Base-by-base conservation (phyloP, 2,888 invertebrate species). In the Aspidiotus destructor region DNA sequence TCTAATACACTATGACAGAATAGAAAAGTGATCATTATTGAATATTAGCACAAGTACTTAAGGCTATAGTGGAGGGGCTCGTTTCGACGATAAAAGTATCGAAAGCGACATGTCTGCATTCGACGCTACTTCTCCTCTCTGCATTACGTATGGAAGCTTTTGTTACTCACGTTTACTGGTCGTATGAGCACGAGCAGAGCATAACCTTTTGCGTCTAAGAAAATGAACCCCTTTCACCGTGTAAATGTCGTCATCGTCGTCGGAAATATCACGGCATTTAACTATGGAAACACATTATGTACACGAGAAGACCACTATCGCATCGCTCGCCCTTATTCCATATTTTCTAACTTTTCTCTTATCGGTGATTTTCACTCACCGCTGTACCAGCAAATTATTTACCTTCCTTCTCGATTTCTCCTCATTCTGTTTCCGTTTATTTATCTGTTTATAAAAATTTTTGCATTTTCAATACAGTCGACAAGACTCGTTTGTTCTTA, bases 231-330 rank as follows among this genome's bases (percentile, higher is more conserved):
- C 48, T 48, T 28, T 28, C 28, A 28, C 48, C 48, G 11, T 11
- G 11, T n/a, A 62, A 62, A 62, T 62, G 62, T 62, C 62, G 62
- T 41, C n/a, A 28, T 62, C 53, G 48, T 53, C 52, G 62, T 62
- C 62, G 62, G 62, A 62, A 62, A 62, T 62, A 62, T 62, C 62
- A 62, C 62, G 62, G 62, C 62, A 62, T 62, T 62, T 62, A 62
- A 62, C 62, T 62, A 52, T 28, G 28, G 10, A 40, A 53, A 62
- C 62, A 52, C 62, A 48, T 44, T 62, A 52, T 62, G 62, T 62
- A 62, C 62, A 62, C 62, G 52, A 62, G 53, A 52, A 53, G 52
- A 41, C 62, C 16, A 53, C 48, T 40, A 52, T 62, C 48, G 52
- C 52, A 40, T 52, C 62, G 52, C 41, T 53, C 41, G 54, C 40